Percentiles rank a stretch among this genome's conserved stretches.
Conservation (phyloP, 1,140 invertebrate species). For the Polypedilum pembai region DNA sequence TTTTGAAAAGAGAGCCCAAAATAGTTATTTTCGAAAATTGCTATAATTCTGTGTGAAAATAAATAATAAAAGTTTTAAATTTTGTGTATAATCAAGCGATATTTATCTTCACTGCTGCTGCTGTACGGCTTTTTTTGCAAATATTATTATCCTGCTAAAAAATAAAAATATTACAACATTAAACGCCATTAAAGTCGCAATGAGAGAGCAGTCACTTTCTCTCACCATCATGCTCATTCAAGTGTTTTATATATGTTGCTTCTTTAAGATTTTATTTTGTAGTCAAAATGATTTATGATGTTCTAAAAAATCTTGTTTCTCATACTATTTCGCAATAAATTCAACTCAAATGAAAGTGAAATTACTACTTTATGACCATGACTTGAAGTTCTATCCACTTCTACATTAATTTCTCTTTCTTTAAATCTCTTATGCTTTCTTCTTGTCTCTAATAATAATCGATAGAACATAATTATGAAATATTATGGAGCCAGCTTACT, state of each 20-base stretch:
- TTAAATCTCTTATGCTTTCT: too few species aligned
- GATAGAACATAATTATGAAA: too few species aligned
- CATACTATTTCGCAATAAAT: neutral
- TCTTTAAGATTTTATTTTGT: neutral
- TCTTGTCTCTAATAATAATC: too few species aligned
- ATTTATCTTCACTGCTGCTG: neutral
- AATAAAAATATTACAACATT: neutral
- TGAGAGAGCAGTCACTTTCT: neutral
- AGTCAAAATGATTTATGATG: slow-evolving; percentile 18
- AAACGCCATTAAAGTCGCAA: neutral
- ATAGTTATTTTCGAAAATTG: neutral
- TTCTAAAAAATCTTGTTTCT: slow-evolving; percentile 3
- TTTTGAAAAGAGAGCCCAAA: too few species aligned
- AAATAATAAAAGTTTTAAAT: neutral
- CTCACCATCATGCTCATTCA: neutral
- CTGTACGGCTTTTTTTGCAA: too few species aligned
- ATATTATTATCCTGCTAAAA: neutral
- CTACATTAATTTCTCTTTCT: too few species aligned
- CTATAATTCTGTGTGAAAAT: neutral
- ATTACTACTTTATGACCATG: too few species aligned
- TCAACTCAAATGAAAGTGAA: too few species aligned
- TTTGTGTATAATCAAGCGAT: neutral
- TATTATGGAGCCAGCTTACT: too few species aligned
- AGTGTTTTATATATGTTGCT: neutral
- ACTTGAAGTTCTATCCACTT: too few species aligned